phyloP scores from a whole-genome alignment of 53 echinoderm and acorn worm genomes.

The Mesocentrotus franciscanus region DNA sequence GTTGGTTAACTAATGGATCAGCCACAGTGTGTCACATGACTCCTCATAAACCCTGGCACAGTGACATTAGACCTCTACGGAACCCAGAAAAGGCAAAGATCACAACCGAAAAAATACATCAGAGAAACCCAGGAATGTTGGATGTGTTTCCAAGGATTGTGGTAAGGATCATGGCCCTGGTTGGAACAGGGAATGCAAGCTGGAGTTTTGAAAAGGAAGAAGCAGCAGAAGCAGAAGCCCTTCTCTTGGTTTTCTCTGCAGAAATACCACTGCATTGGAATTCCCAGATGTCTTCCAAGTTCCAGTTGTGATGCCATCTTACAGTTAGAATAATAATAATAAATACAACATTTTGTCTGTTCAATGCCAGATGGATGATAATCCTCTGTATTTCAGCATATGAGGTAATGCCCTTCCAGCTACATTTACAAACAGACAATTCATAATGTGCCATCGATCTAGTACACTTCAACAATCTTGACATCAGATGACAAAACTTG shows the following conservation, averaged over 20 bases:
- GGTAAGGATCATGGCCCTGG: not conserved
- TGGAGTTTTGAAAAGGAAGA: too few relatives aligned
- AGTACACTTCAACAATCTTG: too few relatives aligned
- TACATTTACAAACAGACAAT: too few relatives aligned
- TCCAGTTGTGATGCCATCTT: not conserved
- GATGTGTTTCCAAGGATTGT: not conserved
- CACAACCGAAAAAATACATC: not conserved
- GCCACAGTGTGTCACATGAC: conserved; percentile 17
- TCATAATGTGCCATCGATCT: too few relatives aligned
- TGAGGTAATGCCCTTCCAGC: too few relatives aligned
- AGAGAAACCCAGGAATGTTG: not conserved
- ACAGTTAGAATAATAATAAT: too few relatives aligned
- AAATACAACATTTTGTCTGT: too few relatives aligned
- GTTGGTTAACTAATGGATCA: not conserved
- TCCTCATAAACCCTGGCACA: conserved; percentile 23
- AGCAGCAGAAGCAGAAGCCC: not conserved
- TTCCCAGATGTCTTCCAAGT: not conserved
- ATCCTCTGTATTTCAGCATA: too few relatives aligned
- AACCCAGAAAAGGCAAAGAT: not conserved
- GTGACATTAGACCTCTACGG: conserved; percentile 27
- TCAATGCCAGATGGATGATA: too few relatives aligned
- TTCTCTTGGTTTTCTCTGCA: not conserved
- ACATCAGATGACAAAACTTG: too few relatives aligned
- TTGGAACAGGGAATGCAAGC: not conserved
- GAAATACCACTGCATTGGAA: not conserved